A percentile compares a stretch with the other conserved stretches of the same genome.
These are phyloP conservation scores for Gymnopithys bicolor DNA, from an alignment of 2,797 vertebrate species.

Conservation along the genomic window DNA sequence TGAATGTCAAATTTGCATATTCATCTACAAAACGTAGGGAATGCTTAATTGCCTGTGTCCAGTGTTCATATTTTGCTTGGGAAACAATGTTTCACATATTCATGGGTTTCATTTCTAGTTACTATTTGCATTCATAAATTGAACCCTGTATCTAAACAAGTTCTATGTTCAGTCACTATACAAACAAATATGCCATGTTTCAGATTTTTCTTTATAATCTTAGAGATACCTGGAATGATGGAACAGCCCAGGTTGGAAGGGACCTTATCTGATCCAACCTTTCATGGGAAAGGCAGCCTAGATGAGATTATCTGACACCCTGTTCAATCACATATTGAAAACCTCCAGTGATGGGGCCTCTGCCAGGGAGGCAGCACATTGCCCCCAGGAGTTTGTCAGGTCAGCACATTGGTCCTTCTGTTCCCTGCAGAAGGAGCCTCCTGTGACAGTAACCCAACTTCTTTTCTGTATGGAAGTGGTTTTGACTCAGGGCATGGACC, in stretches of 20 bases:
- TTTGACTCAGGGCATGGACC: neutral
- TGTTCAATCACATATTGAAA: neutral
- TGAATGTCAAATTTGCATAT: slow-evolving; percentile 59
- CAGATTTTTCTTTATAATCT: neutral
- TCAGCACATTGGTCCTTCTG: neutral
- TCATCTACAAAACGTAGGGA: neutral
- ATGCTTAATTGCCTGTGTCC: slow-evolving; percentile 36
- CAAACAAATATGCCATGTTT: neutral
- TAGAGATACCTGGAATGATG: neutral
- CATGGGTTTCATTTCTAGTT: neutral
- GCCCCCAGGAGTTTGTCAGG: neutral
- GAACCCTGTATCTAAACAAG: neutral
- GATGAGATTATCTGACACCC: neutral
- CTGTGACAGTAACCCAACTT: neutral
- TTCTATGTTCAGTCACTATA: neutral
- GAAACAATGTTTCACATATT: neutral
- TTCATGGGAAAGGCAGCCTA: neutral
- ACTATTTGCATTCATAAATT: neutral
- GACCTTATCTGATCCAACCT: neutral
- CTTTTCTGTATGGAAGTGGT: neutral
- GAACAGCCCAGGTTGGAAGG: neutral
- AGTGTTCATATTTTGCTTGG: neutral
- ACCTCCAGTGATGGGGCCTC: neutral
- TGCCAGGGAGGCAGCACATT: neutral
- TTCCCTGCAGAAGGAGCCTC: neutral